A percentile compares a stretch with the other conserved stretches of the same genome.
Evolutionary conservation across 2,113 vertebrate species (phyloP).

Genomic region (Illadopsis cleaveri): DNA sequence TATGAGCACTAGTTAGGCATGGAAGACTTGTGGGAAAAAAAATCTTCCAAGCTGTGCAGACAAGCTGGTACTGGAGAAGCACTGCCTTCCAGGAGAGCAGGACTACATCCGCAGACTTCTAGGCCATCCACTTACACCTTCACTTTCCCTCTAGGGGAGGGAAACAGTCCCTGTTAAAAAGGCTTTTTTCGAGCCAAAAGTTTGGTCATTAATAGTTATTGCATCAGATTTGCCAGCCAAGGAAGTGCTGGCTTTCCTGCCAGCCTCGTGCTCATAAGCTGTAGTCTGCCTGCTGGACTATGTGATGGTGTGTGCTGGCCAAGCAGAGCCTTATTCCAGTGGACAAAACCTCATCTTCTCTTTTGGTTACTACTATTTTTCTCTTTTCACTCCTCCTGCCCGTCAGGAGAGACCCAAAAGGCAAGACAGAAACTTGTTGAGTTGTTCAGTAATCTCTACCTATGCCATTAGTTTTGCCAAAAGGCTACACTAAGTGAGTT

Average conservation of each 20-base stretch:
- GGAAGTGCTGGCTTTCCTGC: neutral
- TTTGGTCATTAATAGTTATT: neutral
- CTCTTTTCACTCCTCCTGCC: neutral
- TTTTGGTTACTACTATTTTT: neutral
- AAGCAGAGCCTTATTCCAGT: neutral
- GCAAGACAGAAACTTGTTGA: neutral
- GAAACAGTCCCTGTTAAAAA: neutral
- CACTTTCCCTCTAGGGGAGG: accelerated
- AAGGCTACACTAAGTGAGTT: neutral
- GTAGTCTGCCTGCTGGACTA: accelerated
- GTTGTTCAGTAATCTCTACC: neutral
- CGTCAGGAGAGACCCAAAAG: neutral
- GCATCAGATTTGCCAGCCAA: neutral
- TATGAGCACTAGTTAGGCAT: neutral
- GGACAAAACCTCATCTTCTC: neutral
- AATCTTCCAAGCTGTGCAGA: neutral
- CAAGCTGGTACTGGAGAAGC: neutral
- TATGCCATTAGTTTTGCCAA: neutral
- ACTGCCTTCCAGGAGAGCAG: neutral
- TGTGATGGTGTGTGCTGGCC: neutral
- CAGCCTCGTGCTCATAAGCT: accelerated
- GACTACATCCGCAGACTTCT: neutral
- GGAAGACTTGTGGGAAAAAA: neutral
- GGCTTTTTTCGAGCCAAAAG: neutral
- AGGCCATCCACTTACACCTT: neutral